Percentiles rank a stretch among this genome's conserved stretches.
Evolutionary conservation across 2,797 vertebrate genomes (phyloP).

Genomic region (Acipenser oxyrinchus): DNA sequence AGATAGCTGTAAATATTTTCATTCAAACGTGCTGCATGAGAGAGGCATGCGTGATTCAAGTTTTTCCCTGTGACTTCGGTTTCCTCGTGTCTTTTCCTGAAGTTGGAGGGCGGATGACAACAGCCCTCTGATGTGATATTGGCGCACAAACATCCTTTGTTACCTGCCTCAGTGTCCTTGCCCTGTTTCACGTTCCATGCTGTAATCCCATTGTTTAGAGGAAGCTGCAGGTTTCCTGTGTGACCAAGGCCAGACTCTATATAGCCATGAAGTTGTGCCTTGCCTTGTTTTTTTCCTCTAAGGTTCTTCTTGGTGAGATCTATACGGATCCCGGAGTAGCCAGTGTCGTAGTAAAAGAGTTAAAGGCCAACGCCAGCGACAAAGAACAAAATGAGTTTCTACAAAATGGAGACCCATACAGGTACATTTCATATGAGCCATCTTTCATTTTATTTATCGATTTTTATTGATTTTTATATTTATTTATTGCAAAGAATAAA

Average conservation of each 20-base stretch:
- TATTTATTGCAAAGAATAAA: no score
- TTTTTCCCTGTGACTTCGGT: slow-evolving; percentile 45
- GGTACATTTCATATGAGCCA: slow-evolving; percentile 43
- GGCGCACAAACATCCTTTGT: slow-evolving; percentile 28
- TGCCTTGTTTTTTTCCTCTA: slow-evolving; percentile 19
- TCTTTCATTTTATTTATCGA: no score
- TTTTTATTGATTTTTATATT: no score
- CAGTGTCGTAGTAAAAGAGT: slow-evolving; percentile 84
- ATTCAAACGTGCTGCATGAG: slow-evolving; percentile 19
- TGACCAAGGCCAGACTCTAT: slow-evolving; percentile 9
- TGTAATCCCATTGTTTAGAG: slow-evolving; percentile 8
- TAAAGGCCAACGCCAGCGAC: slow-evolving; percentile 80
- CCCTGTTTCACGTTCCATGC: slow-evolving; percentile 5
- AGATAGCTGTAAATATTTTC: slow-evolving; percentile 14
- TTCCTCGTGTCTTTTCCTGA: slow-evolving; percentile 29
- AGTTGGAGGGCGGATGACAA: slow-evolving; percentile 43
- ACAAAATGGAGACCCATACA: slow-evolving; percentile 88
- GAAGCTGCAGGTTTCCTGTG: background rate
- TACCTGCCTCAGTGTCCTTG: slow-evolving; percentile 5
- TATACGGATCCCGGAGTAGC: slow-evolving; percentile 78
- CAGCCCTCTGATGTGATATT: slow-evolving; percentile 23
- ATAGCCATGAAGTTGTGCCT: background rate
- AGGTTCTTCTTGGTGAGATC: slow-evolving; percentile 93
- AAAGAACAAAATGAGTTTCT: slow-evolving; percentile 89
- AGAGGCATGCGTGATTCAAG: slow-evolving; percentile 16